Evolutionary conservation across 2,888 invertebrate species (phyloP), one percentile per base, ranked within the genome.

Genomic region (Hirtodrosophila confusa): DNA sequence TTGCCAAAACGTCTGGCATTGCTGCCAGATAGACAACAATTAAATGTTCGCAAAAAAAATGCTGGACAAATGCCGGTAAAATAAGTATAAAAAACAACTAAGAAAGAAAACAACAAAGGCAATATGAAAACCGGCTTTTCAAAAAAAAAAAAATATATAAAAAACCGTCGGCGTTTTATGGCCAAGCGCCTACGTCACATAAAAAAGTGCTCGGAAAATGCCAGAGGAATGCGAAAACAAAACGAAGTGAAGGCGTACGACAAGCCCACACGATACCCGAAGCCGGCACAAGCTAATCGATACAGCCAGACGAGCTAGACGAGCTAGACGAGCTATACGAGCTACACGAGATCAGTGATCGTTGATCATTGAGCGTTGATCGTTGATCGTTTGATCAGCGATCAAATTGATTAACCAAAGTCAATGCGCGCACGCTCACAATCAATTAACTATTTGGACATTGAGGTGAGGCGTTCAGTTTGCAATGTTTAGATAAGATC

Each of bases 371-470:
- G 56, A 69, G 47, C 45, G 36, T 29, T 39, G 56, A 69, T 47
- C 49, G 40, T 29, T 56, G 63, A 73, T 66, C 55, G 31, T 24
- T 37, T 45, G 43, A 56, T 64, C 57, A 50, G 35, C 60, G 58
- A 78, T 75, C 74, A 85, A 82, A 69, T 75, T 86, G 86, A 80
- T 86, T 83, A 78, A 67, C 65, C 82, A 78, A 80, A 82, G 82
- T 87, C 87, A 82, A 78, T 67, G 78, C 69, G 87, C 87, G 84
- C 60, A 69, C 80, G 80, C 78, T 80, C 78, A 69, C 86, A 87
- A 86, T 80, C 86, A 86, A 80, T 80, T 80, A 80, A 86, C 61
- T 67, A 62, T 68, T 66, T 60, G 73, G 86, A 73, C 69, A 75
- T 62, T 85, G 65, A 63, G 66, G 56, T 47, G 53, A 43, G 66